These are phyloP conservation scores for Tupaia chinensis DNA, from an alignment of 2,113 vertebrate genomes.

Conservation along the genomic window DNA sequence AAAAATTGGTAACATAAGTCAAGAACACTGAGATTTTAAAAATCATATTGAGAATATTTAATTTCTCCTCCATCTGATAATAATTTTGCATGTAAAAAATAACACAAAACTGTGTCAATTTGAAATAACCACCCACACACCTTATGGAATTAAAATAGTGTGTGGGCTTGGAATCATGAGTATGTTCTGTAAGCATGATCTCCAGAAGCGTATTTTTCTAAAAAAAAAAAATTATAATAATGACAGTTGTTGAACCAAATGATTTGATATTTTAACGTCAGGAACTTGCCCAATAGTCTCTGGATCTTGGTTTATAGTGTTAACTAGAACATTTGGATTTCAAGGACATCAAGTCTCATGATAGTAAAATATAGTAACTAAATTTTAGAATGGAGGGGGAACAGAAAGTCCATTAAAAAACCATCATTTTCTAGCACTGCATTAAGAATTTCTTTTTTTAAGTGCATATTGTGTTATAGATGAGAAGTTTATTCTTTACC, in stretches of 20 bases:
- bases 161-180: conserved; percentile 87
- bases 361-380: conserved; percentile 70
- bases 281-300: conserved; percentile 79
- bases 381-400: conserved; percentile 75
- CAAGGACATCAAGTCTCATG: conserved; percentile 77
- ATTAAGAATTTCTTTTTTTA: neutral
- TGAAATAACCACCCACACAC: conserved; percentile 88
- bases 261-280: conserved; percentile 83
- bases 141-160: conserved; percentile 90
- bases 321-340: conserved; percentile 82
- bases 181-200: conserved; percentile 86
- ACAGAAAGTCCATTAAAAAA: conserved; percentile 74
- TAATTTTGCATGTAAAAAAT: conserved; percentile 87
- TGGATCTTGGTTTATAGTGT: conserved; percentile 69
- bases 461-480: neutral
- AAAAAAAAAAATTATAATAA: conserved; percentile 84
- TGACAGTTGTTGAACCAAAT: conserved; percentile 83
- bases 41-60: conserved; percentile 86
- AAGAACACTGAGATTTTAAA: conserved; percentile 84
- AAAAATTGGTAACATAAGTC: conserved; percentile 85
- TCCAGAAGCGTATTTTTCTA: conserved; percentile 83
- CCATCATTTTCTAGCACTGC: conserved; percentile 56
- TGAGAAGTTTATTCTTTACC: neutral
- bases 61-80: conserved; percentile 89
- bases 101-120: conserved; percentile 88